These are phyloP conservation scores for Zelleria hepariella DNA, from an alignment of 2,888 invertebrate species.

Conservation along the genomic window DNA sequence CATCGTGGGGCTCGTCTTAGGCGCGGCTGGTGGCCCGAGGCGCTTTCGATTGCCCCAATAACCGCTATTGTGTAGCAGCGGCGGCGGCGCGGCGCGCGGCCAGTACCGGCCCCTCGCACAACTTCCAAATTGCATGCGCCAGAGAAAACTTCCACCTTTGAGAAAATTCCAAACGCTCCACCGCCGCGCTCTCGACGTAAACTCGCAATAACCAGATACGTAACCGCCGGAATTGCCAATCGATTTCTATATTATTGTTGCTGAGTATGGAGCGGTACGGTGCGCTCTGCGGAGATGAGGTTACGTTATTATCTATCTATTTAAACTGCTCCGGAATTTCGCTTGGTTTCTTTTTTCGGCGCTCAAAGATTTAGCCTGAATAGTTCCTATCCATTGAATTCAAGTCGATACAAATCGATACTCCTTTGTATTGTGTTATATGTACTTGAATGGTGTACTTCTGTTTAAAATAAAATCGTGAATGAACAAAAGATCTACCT, in stretches of 20 bases:
- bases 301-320: background rate
- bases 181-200: conserved; percentile 48
- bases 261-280: conserved; percentile 8
- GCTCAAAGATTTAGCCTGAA: background rate
- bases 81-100: conserved; percentile 16
- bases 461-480: no score
- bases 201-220: conserved; percentile 48
- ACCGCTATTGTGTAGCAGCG: conserved; percentile 47
- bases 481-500: no score
- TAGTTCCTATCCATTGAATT: background rate
- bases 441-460: no score
- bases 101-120: conserved; percentile 34
- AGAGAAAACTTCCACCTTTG: conserved; percentile 59
- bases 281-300: background rate
- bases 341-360: background rate
- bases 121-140: conserved; percentile 58
- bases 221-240: conserved; percentile 46
- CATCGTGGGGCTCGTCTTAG: conserved; percentile 54
- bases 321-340: background rate
- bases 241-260: conserved; percentile 36
- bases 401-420: background rate
- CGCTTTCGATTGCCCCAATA: conserved; percentile 59
- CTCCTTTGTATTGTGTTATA: background rate
- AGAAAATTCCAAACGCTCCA: conserved; percentile 51
- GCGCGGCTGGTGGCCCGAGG: conserved; percentile 22